Percentiles rank a stretch among this genome's conserved stretches.
Evolutionary conservation across 2,797 vertebrate genomes (phyloP).

Genomic region (Mormyrus proboscirostris): DNA sequence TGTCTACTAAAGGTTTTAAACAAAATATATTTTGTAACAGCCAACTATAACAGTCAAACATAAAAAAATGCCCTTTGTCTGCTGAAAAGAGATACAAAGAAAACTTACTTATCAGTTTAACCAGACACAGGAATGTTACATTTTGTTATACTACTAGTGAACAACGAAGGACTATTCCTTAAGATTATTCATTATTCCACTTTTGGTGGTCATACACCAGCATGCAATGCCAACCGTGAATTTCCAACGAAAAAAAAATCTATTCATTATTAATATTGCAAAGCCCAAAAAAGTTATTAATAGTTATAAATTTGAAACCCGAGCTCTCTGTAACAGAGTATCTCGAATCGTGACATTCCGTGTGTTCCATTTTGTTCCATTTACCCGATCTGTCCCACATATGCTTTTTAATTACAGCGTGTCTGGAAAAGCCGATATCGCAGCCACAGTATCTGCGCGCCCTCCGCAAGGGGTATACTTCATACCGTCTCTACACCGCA

Average conservation of each 20-base stretch:
- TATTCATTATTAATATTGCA: neutral
- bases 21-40: neutral
- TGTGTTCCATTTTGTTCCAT: neutral
- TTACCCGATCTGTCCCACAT: neutral
- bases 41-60: neutral
- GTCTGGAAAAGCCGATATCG: neutral
- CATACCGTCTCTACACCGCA: neutral
- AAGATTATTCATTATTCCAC: neutral
- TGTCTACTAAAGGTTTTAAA: neutral
- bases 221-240: neutral
- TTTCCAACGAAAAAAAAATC: neutral
- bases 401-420: neutral
- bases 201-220: neutral
- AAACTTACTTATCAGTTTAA: neutral
- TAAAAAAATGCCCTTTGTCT: neutral
- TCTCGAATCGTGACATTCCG: neutral
- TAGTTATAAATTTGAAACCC: neutral
- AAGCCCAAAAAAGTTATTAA: neutral
- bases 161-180: neutral
- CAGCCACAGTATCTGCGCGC: neutral
- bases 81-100: neutral
- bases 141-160: neutral
- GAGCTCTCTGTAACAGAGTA: neutral
- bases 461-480: slow-evolving; percentile 28
- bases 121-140: neutral